phyloP scores from a whole-genome alignment of 2,888 invertebrate genomes.

The Melinaea menophilus region DNA sequence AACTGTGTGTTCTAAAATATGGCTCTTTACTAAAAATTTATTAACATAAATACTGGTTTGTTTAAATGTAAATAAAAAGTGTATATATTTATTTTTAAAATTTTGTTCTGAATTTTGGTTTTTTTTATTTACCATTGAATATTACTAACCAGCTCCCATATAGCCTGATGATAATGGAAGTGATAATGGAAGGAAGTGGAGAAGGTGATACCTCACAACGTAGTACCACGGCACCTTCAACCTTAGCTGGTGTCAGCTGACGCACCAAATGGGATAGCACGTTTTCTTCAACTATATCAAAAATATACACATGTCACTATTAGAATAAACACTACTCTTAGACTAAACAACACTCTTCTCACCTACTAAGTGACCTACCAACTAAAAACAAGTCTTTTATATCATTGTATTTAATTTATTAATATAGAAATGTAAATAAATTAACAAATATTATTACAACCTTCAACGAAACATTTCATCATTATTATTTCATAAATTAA shows the following conservation, averaged over 20 bases:
- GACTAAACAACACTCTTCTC: too few species aligned
- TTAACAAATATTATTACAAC: background rate
- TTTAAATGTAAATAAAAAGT: background rate
- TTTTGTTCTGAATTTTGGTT: too few species aligned
- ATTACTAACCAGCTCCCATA: slow-evolving; percentile 54
- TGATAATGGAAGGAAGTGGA: slow-evolving; percentile 56
- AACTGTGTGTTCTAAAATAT: background rate
- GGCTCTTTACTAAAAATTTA: background rate
- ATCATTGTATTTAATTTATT: background rate
- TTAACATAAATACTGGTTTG: background rate
- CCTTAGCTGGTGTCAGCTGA: slow-evolving; percentile 63
- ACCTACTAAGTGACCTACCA: too few species aligned
- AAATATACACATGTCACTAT: background rate
- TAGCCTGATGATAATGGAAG: slow-evolving; percentile 52
- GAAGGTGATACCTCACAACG: slow-evolving; percentile 66
- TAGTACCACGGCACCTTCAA: slow-evolving; percentile 60
- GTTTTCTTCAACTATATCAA: slow-evolving; percentile 60
- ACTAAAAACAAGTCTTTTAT: too few species aligned
- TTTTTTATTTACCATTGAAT: background rate
- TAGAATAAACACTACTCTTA: background rate
- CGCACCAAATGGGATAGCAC: slow-evolving; percentile 57
- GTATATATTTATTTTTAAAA: too few species aligned
- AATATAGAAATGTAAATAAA: background rate
- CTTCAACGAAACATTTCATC: background rate
- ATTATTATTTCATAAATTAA: background rate